Percentiles rank a stretch among this genome's conserved stretches.
Evolutionary conservation across 2,888 invertebrate genomes (phyloP).

Genomic region (Metellina segmentata): DNA sequence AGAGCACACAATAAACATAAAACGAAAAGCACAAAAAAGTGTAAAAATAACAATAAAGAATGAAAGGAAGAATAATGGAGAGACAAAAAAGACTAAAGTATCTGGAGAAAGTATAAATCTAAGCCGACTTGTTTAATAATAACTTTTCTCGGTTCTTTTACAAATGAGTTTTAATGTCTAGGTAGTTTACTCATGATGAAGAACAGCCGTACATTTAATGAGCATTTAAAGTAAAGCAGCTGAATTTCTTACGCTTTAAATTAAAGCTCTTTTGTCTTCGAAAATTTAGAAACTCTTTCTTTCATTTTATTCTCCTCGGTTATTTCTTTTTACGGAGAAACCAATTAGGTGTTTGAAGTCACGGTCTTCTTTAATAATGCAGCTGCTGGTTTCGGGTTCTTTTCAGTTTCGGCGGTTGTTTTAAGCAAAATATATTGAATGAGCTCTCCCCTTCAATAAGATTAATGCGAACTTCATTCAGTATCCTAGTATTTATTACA

Average conservation of each 20-base stretch:
- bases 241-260: conserved; percentile 54
- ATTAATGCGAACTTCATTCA: not conserved
- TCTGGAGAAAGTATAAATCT: conserved; percentile 41
- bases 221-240: conserved; percentile 56
- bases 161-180: conserved; percentile 59
- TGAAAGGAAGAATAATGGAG: conserved; percentile 21
- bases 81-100: conserved; percentile 11
- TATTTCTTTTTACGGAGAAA: conserved; percentile 27
- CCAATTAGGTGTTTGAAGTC: conserved; percentile 36
- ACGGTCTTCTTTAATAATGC: conserved; percentile 30
- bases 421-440: not conserved
- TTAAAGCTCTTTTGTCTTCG: conserved; percentile 47
- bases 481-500: not conserved
- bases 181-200: conserved; percentile 59
- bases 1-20: conserved; percentile 52
- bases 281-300: conserved; percentile 24
- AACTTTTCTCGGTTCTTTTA: conserved; percentile 50
- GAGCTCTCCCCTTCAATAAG: not conserved
- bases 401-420: not conserved
- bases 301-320: conserved; percentile 4
- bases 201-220: conserved; percentile 41
- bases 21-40: conserved; percentile 38
- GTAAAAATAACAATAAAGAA: conserved; percentile 14
- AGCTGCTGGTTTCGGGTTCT: not conserved
- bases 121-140: conserved; percentile 64